Conservation (phyloP, 2,888 invertebrate species). For the Tiliacea citrago region DNA sequence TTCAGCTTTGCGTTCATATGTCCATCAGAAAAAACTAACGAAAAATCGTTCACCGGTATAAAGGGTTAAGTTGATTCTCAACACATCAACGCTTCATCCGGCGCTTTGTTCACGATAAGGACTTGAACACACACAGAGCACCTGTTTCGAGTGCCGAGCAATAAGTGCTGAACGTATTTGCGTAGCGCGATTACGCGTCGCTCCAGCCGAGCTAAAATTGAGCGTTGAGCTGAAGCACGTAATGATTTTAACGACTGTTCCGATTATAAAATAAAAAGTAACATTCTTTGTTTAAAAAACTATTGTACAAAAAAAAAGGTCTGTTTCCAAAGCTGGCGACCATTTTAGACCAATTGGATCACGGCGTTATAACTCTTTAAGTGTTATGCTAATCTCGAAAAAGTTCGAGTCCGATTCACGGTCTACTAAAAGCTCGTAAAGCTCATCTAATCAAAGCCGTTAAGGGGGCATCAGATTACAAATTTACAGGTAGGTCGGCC, state of each 20-base stretch:
- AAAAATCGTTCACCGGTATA: conserved; percentile 57
- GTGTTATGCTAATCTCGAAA: conserved; percentile 61
- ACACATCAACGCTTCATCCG: conserved; percentile 76
- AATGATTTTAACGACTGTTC: conserved; percentile 64
- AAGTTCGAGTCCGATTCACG: conserved; percentile 67
- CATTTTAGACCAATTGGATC: conserved; percentile 43
- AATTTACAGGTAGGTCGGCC: conserved; percentile 86
- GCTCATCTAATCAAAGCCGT: conserved; percentile 80
- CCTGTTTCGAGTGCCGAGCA: conserved; percentile 84
- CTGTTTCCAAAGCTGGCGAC: conserved; percentile 15
- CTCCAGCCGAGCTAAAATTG: conserved; percentile 74
- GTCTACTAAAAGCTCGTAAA: conserved; percentile 76
- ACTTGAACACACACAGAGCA: conserved; percentile 82
- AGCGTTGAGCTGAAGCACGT: conserved; percentile 66
- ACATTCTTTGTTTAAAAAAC: conserved; percentile 44
- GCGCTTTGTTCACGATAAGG: conserved; percentile 83
- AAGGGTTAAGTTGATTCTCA: conserved; percentile 73
- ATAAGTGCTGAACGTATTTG: conserved; percentile 89
- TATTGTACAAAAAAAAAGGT: conserved; percentile 34
- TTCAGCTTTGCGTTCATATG: conserved; percentile 13
- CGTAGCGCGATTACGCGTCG: conserved; percentile 85
- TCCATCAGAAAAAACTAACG: conserved; percentile 40
- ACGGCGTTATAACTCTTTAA: conserved; percentile 60
- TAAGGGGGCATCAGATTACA: conserved; percentile 82
- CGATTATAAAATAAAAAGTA: conserved; percentile 58